A percentile compares a stretch with the other conserved stretches of the same genome.
Evolutionary conservation across 2,888 invertebrate species (phyloP).

Genomic region (Biston betularia): DNA sequence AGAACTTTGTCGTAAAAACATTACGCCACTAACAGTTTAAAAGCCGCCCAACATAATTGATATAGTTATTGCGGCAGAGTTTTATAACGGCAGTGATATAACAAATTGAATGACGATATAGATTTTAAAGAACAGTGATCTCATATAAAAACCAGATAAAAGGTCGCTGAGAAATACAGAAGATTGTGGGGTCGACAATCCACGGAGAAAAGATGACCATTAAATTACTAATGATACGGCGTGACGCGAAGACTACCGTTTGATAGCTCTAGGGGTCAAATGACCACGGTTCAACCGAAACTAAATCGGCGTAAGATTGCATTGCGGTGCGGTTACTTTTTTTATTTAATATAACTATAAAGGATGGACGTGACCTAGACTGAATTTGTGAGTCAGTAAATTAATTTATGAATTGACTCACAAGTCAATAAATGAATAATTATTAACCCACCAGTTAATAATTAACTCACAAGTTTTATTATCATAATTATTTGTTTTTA

Average conservation of each 20-base stretch:
- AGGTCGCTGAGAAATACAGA: neutral
- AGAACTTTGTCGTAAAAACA: conserved; percentile 12
- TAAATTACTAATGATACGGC: neutral
- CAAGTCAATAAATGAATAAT: too few species aligned
- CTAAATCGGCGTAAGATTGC: conserved; percentile 2
- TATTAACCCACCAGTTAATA: too few species aligned
- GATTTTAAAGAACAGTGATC: conserved; percentile 8
- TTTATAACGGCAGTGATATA: neutral
- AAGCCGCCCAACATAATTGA: too few species aligned
- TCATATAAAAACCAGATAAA: conserved; percentile 11
- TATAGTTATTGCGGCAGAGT: conserved; percentile 6
- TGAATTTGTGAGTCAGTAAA: neutral
- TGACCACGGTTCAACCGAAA: neutral
- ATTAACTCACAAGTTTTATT: too few species aligned
- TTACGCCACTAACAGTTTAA: neutral
- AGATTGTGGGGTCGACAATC: neutral
- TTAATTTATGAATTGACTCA: too few species aligned
- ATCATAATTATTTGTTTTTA: too few species aligned
- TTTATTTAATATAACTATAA: neutral
- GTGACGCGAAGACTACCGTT: conserved; percentile 11
- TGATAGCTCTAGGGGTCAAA: conserved; percentile 14
- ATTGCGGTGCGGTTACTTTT: neutral
- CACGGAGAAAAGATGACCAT: neutral
- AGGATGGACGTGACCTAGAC: neutral
- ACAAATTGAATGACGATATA: neutral